These are phyloP conservation scores for Sebastes taczanowskii DNA, from an alignment of 2,797 vertebrate species.

Conservation along the genomic window DNA sequence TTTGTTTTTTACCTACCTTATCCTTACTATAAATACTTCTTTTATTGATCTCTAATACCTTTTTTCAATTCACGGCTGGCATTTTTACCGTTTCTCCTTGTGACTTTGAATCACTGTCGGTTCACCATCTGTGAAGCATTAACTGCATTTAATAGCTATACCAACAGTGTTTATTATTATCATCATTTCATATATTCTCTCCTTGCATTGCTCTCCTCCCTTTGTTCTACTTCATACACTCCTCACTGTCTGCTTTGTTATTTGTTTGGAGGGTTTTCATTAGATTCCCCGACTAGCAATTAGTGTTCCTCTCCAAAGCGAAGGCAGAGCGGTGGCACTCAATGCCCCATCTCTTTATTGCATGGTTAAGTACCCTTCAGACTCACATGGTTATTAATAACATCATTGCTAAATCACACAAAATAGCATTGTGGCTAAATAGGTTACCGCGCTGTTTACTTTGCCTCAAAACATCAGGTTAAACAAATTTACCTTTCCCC, in stretches of 20 bases:
- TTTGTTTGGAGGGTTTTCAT: conserved; percentile 80
- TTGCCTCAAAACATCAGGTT: conserved; percentile 74
- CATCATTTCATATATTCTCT: conserved; percentile 58
- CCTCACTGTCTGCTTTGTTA: conserved; percentile 72
- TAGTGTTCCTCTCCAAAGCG: conserved; percentile 76
- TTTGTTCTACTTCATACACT: conserved; percentile 66
- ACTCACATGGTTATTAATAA: conserved; percentile 81
- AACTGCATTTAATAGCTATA: conserved; percentile 53
- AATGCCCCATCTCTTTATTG: conserved; percentile 78
- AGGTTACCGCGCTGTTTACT: conserved; percentile 72
- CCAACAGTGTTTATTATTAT: conserved; percentile 51
- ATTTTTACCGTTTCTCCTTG: conserved; percentile 38
- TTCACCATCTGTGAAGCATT: conserved; percentile 36
- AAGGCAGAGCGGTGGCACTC: conserved; percentile 75
- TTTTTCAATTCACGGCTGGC: conserved; percentile 17
- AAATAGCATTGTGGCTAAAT: conserved; percentile 65
- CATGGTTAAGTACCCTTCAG: conserved; percentile 81
- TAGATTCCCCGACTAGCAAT: conserved; percentile 76
- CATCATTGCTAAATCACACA: conserved; percentile 71
- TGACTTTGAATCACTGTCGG: conserved; percentile 51
- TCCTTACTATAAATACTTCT: conserved; percentile 30
- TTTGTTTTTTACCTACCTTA: conserved; percentile 39
- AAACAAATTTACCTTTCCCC: conserved; percentile 69
- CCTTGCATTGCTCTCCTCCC: conserved; percentile 46
- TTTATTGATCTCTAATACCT: conserved; percentile 49